Conservation (phyloP, 1,140 invertebrate species). For the Rhopalosiphum maidis region DNA sequence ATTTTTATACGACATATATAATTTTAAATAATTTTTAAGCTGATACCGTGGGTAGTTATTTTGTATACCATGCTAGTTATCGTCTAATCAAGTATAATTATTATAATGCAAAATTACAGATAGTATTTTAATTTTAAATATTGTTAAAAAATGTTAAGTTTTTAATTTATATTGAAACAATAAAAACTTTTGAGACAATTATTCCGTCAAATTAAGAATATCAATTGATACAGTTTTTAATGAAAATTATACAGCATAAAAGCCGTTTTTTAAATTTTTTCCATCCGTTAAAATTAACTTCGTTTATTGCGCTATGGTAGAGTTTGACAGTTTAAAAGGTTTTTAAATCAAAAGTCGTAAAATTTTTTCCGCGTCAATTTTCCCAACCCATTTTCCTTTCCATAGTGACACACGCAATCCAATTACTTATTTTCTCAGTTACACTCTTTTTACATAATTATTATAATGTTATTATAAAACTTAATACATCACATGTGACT, state of each 20-base stretch:
- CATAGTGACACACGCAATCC: constrained; percentile 1
- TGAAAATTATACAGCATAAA: constrained; percentile 5
- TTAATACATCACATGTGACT: background rate
- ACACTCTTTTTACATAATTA: background rate
- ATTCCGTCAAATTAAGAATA: background rate
- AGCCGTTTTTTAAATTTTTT: background rate
- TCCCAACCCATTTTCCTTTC: background rate
- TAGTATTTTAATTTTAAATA: background rate
- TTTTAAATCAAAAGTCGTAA: background rate
- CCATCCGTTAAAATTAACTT: background rate
- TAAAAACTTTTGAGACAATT: background rate
- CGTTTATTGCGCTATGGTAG: constrained; percentile 14
- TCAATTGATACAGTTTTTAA: background rate
- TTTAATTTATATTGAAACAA: background rate
- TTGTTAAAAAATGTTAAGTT: background rate
- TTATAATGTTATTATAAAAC: background rate
- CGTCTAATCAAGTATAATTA: background rate
- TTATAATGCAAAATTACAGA: background rate
- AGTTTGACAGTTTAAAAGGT: constrained; percentile 55
- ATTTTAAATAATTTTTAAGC: background rate
- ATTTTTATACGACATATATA: background rate
- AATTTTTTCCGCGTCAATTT: constrained; percentile 31
- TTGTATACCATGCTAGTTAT: background rate
- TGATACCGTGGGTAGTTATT: background rate
- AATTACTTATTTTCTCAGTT: constrained; percentile 29